Evolutionary conservation across 2,888 invertebrate genomes (phyloP).

Genomic region (Lordiphosa fenestrarum): DNA sequence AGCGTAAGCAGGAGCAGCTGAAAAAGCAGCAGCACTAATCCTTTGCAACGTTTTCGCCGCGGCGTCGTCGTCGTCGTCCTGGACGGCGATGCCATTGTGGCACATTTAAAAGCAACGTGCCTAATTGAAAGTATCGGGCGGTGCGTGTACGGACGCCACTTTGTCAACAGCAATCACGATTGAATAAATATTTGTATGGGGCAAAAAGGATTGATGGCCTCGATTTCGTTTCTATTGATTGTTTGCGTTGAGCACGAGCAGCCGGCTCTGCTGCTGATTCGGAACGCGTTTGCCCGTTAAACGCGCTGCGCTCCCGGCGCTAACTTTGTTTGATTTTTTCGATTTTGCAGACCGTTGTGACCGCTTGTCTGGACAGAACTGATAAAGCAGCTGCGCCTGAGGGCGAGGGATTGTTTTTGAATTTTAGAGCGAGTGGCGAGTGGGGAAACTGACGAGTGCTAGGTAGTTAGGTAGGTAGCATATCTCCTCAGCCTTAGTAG

Average conservation of each 20-base stretch:
- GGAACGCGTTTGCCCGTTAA: constrained; percentile 1
- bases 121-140: constrained; percentile 60
- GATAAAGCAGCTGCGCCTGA: constrained; percentile 15
- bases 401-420: constrained; percentile 7
- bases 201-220: constrained; percentile 54
- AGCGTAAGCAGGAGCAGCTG: constrained; percentile 27
- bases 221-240: constrained; percentile 6
- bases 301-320: constrained; percentile 30
- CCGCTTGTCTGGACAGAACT: constrained; percentile 45
- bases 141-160: constrained; percentile 66
- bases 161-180: constrained; percentile 71
- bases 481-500: constrained; percentile 9
- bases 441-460: constrained; percentile 5
- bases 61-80: constrained; percentile 58
- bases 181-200: constrained; percentile 60
- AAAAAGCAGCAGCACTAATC: constrained; percentile 33
- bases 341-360: constrained; percentile 47
- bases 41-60: constrained; percentile 70
- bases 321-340: constrained; percentile 25
- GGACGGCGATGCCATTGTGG: constrained; percentile 70
- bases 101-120: constrained; percentile 73
- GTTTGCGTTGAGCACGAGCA: constrained; percentile 13
- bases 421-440: constrained; percentile 16
- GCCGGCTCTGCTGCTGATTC: constrained; percentile 10
- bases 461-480: constrained; percentile 34